These are phyloP conservation scores for Drosophila pegasa DNA, from an alignment of 2,888 invertebrate species.

Conservation along the genomic window DNA sequence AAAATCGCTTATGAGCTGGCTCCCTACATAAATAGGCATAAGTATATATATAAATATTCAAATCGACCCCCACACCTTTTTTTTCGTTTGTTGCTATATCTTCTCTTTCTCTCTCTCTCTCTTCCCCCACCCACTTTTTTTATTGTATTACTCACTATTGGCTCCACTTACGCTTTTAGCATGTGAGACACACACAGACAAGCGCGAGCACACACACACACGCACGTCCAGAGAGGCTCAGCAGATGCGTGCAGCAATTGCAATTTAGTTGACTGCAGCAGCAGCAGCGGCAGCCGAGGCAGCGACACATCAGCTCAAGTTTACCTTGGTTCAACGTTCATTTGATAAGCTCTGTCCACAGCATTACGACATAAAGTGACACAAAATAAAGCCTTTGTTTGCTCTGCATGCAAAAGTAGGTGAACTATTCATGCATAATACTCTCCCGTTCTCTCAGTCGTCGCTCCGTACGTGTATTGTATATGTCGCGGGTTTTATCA, in stretches of 20 bases:
- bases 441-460: constrained; percentile 1
- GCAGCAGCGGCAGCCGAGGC: constrained; percentile 8
- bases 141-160: constrained; percentile 65
- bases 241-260: constrained; percentile 57
- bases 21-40: constrained; percentile 19
- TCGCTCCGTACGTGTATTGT: constrained; percentile 33
- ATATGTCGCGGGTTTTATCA: constrained; percentile 19
- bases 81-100: constrained; percentile 22
- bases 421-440: constrained; percentile 22
- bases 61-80: constrained; percentile 44
- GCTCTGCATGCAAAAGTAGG: constrained; percentile 15
- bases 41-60: constrained; percentile 6
- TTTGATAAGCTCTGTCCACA: constrained; percentile 27
- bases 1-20: constrained; percentile 24
- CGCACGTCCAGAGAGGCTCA: neutral
- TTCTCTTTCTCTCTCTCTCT: neutral
- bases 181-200: constrained; percentile 39
- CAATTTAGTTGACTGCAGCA: constrained; percentile 45
- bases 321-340: constrained; percentile 64
- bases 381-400: constrained; percentile 26
- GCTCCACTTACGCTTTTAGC: constrained; percentile 55
- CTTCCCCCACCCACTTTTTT: constrained; percentile 17
- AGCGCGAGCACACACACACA: constrained; percentile 6
- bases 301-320: constrained; percentile 23
- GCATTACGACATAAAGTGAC: constrained; percentile 39